Percentiles rank a stretch among this genome's conserved stretches.
phyloP scores from a whole-genome alignment of 2,113 vertebrate species.

The Myxocyprinus asiaticus region DNA sequence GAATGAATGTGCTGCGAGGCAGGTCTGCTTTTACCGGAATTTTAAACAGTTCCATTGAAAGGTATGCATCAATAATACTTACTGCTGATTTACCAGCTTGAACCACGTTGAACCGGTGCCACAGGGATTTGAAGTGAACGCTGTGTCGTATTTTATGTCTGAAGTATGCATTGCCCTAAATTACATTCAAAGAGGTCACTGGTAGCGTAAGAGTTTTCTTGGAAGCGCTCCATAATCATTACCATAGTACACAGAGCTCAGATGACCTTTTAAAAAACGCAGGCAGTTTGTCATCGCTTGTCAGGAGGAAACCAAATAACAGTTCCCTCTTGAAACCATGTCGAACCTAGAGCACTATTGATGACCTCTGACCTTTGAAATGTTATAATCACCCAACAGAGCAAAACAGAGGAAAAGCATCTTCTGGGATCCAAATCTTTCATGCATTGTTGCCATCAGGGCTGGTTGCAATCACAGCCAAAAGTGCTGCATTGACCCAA shows the following conservation, averaged over 20 bases:
- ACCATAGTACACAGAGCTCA: constrained; percentile 33
- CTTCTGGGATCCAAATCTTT: constrained; percentile 28
- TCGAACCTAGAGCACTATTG: constrained; percentile 1
- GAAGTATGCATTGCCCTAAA: constrained; percentile 42
- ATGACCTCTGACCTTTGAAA: constrained; percentile 35
- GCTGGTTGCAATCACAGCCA: constrained; percentile 3
- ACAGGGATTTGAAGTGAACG: constrained; percentile 29
- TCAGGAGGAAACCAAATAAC: constrained; percentile 13
- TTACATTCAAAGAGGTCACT: constrained; percentile 1
- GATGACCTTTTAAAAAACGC: constrained; percentile 32
- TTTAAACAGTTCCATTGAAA: constrained; percentile 38
- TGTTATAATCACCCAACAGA: constrained; percentile 29
- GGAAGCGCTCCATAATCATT: constrained; percentile 28
- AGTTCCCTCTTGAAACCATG: constrained; percentile 13
- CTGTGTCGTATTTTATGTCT: constrained; percentile 42
- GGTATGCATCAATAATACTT: constrained; percentile 51
- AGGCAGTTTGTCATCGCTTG: constrained; percentile 38
- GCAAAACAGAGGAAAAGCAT: neutral
- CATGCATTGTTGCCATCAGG: constrained; percentile 18
- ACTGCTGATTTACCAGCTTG: constrained; percentile 43
- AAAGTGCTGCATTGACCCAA: constrained; percentile 25
- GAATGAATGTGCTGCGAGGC: constrained; percentile 40
- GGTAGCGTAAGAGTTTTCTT: constrained; percentile 15
- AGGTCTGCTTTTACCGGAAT: constrained; percentile 43
- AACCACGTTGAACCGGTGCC: constrained; percentile 26